Conservation (phyloP, 2,888 invertebrate genomes). For the Rambutsinella grinnellia region DNA sequence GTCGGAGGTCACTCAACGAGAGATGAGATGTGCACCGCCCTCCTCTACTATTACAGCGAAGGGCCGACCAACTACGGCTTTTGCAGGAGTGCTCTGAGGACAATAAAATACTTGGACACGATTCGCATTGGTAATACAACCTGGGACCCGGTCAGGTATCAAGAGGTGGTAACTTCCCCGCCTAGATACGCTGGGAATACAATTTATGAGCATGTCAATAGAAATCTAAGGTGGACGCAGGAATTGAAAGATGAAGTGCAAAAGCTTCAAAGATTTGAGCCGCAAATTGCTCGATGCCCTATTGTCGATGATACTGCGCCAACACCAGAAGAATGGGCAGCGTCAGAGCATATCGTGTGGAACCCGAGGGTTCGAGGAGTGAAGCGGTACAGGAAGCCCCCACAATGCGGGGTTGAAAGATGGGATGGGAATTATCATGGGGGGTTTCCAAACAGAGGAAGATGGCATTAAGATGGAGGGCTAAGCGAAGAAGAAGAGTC, state of each 20-base stretch:
- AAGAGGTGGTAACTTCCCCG: conserved; percentile 14
- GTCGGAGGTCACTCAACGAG: conserved; percentile 1
- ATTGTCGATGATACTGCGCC: conserved; percentile 15
- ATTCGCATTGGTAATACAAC: conserved; percentile 20
- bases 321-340: background rate
- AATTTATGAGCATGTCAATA: conserved; percentile 14
- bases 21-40: conserved; percentile 20
- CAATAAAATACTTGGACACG: background rate
- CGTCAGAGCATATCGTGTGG: background rate
- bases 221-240: conserved; percentile 5
- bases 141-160: conserved; percentile 8
- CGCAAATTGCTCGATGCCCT: conserved; percentile 13
- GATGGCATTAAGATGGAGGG: too few species aligned
- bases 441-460: too few species aligned
- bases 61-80: background rate
- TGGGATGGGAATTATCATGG: too few species aligned
- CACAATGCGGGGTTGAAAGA: too few species aligned
- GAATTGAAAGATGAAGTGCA: conserved; percentile 6
- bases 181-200: conserved; percentile 9
- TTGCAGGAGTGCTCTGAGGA: conserved; percentile 12
- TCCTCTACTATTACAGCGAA: conserved; percentile 5
- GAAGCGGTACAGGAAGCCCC: conserved; percentile 1
- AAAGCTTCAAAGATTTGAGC: background rate
- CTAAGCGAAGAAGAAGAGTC: too few species aligned
- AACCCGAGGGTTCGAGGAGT: conserved; percentile 7